A percentile compares a stretch with the other conserved stretches of the same genome.
phyloP scores from a whole-genome alignment of 2,113 vertebrate genomes.

The Gracilinanus agilis region DNA sequence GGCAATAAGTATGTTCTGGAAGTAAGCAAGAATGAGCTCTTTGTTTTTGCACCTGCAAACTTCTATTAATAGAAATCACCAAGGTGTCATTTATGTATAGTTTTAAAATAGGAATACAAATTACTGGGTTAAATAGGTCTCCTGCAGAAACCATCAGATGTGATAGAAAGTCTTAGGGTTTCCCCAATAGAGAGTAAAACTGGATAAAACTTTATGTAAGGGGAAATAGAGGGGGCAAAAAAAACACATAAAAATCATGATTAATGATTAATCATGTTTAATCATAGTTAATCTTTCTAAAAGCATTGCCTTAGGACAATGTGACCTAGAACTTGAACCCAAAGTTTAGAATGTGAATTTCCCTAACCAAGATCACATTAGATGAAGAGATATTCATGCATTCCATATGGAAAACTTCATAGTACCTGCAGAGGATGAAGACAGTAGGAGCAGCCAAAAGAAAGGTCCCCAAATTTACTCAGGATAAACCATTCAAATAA shows the following conservation, averaged over 20 bases:
- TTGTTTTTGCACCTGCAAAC: constrained; percentile 65
- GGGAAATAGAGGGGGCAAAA: constrained; percentile 23
- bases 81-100: constrained; percentile 51
- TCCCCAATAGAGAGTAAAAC: constrained; percentile 69
- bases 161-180: constrained; percentile 50
- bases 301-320: constrained; percentile 22
- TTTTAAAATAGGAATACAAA: constrained; percentile 74
- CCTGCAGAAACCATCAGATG: constrained; percentile 60
- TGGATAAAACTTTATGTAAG: constrained; percentile 49
- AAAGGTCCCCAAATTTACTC: not conserved
- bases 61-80: constrained; percentile 51
- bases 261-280: constrained; percentile 39
- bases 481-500: not conserved
- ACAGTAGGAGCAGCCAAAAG: not conserved
- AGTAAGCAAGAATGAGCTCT: not conserved
- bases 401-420: not conserved
- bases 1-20: not conserved
- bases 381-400: not conserved
- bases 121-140: constrained; percentile 56
- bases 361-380: not conserved
- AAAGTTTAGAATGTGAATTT: not conserved
- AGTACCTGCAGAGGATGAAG: not conserved
- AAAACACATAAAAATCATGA: not conserved
- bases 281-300: constrained; percentile 37
- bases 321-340: not conserved